Conservation (phyloP, 2,113 vertebrate genomes). For the Sporophila hypoxantha region DNA sequence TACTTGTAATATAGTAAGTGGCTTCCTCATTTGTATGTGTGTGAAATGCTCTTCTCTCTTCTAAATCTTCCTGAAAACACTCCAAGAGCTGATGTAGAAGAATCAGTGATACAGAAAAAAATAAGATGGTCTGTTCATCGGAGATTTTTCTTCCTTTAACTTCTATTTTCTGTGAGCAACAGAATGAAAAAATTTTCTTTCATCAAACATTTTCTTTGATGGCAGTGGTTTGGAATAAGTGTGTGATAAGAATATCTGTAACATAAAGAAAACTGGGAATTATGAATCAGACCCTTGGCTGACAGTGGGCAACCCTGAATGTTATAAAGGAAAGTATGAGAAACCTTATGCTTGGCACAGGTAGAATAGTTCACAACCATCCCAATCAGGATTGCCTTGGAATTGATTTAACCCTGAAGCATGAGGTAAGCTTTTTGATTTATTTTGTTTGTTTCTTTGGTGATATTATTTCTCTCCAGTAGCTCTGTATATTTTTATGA, state of each 20-base stretch:
- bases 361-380: background rate
- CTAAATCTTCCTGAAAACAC: background rate
- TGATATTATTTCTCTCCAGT: background rate
- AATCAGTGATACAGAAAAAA: background rate
- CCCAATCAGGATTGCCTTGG: background rate
- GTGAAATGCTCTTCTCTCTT: background rate
- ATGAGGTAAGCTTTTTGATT: background rate
- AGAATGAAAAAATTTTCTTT: background rate
- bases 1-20: background rate
- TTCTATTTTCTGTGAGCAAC: background rate
- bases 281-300: background rate
- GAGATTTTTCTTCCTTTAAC: background rate
- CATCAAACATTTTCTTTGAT: background rate
- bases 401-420: background rate
- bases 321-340: background rate
- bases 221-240: background rate
- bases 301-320: background rate
- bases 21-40: background rate
- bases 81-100: background rate
- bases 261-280: background rate
- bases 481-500: background rate
- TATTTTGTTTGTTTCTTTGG: background rate
- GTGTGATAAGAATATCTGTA: constrained; percentile 32
- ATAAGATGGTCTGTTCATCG: background rate
- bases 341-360: background rate